Conservation (phyloP, 2,797 vertebrate species). For the Alcedo quadribrachys region DNA sequence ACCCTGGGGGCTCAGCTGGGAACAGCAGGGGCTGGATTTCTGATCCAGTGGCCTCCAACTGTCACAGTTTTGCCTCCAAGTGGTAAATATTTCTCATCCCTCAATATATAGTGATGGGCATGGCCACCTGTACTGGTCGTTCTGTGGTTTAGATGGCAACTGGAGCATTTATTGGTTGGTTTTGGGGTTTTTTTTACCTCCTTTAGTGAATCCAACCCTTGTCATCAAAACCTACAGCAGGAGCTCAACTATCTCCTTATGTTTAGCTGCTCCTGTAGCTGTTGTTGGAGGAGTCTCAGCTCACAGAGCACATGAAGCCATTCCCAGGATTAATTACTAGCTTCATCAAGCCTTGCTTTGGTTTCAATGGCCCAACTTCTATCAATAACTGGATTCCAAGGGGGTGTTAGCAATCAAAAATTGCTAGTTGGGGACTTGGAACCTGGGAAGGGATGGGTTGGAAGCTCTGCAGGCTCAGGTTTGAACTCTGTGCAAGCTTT, state of each 20-base stretch:
- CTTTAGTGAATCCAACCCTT: neutral
- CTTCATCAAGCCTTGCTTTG: neutral
- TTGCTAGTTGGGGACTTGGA: neutral
- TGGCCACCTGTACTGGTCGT: neutral
- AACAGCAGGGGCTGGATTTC: neutral
- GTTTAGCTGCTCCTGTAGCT: neutral
- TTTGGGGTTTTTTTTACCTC: no score
- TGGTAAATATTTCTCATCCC: neutral
- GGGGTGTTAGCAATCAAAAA: neutral
- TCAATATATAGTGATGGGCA: accelerated
- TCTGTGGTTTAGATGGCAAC: neutral
- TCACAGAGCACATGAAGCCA: neutral
- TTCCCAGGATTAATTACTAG: neutral
- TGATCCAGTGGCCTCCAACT: neutral
- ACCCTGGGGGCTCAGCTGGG: neutral
- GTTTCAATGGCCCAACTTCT: neutral
- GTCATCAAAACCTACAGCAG: neutral
- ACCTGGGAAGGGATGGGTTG: neutral
- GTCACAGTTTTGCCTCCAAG: neutral
- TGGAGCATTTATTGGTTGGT: neutral
- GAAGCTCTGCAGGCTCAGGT: neutral
- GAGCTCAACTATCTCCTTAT: neutral
- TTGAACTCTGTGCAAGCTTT: neutral
- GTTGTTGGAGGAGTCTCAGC: neutral
- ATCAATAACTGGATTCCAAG: neutral